Evolutionary conservation across 2,888 invertebrate species (phyloP).

Genomic region (Microplitis manilae): DNA sequence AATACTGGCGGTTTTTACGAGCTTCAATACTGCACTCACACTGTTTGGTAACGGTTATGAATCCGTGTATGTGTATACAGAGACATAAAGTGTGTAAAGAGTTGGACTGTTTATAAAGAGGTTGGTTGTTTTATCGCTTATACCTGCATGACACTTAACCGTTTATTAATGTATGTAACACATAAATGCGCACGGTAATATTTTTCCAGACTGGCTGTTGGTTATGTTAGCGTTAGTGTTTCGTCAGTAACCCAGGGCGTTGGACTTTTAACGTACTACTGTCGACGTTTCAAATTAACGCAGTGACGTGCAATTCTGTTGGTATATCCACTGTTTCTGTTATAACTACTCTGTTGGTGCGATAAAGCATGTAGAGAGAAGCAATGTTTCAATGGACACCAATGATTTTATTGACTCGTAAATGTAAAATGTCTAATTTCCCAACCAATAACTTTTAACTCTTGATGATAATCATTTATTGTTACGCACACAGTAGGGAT

Average conservation of each 20-base stretch:
- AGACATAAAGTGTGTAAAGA: too few relatives aligned
- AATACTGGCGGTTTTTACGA: too few relatives aligned
- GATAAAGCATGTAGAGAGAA: not conserved
- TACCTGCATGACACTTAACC: constrained; percentile 2
- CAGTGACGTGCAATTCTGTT: not conserved
- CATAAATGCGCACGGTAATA: not conserved
- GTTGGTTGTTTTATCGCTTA: constrained; percentile 7
- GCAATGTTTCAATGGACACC: constrained; percentile 34
- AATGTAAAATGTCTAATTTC: constrained; percentile 38
- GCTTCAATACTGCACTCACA: too few relatives aligned
- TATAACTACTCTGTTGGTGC: not conserved
- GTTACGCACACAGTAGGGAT: not conserved
- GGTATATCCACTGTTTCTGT: not conserved
- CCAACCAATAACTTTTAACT: constrained; percentile 14
- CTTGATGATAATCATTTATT: not conserved
- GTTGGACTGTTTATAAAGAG: constrained; percentile 11
- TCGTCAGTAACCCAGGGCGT: not conserved
- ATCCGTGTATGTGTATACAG: too few relatives aligned
- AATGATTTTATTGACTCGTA: constrained; percentile 41
- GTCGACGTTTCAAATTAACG: constrained; percentile 4
- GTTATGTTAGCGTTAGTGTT: not conserved
- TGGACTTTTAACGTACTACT: constrained; percentile 11
- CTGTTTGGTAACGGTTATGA: too few relatives aligned
- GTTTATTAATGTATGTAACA: not conserved
- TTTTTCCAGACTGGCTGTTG: not conserved